Conservation (phyloP, 2,888 invertebrate species). For the Sabellastarte sp. region DNA sequence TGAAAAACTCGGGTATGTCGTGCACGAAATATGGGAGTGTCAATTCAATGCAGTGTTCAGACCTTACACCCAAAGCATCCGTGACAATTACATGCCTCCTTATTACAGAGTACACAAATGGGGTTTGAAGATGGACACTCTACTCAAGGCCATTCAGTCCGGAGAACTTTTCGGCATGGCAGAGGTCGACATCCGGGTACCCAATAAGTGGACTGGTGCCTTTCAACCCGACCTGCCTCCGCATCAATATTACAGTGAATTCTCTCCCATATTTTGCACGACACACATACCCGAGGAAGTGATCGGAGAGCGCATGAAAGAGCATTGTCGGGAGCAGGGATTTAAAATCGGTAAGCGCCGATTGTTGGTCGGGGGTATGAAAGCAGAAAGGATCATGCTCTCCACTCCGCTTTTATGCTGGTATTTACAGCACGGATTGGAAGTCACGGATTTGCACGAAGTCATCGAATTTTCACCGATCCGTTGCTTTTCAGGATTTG, state of each 20-base stretch:
- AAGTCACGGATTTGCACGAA: neutral
- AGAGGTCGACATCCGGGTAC: neutral
- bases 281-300: neutral
- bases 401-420: neutral
- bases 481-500: neutral
- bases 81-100: neutral
- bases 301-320: constrained; percentile 1
- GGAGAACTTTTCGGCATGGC: neutral
- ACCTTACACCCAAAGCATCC: neutral
- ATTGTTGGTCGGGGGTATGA: constrained; percentile 8
- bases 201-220: neutral
- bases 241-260: neutral
- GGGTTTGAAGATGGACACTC: neutral
- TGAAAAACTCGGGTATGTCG: neutral
- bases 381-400: constrained; percentile 1
- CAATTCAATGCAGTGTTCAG: neutral
- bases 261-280: neutral
- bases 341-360: neutral
- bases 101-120: neutral
- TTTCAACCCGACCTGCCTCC: neutral
- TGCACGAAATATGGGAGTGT: neutral
- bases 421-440: constrained; percentile 5
- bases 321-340: too few relatives aligned
- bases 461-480: neutral
- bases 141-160: neutral